Evolutionary conservation across 2,113 vertebrate species (phyloP).

Genomic region (Takifugu bimaculatus): DNA sequence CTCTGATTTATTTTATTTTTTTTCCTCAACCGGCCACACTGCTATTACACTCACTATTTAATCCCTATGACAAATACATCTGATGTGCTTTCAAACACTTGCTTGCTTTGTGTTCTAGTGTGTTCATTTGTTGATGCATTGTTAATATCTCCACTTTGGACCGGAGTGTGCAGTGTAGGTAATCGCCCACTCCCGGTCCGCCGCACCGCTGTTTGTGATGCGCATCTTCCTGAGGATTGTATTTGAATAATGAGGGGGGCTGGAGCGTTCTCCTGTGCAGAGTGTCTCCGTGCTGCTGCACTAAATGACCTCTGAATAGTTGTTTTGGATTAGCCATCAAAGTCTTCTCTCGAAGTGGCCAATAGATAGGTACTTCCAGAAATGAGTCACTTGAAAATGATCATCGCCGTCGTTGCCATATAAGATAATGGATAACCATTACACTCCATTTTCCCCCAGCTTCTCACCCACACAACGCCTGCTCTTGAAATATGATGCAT

Average conservation of each 20-base stretch:
- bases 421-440: conserved; percentile 79
- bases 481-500: conserved; percentile 79
- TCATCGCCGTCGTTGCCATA: conserved; percentile 65
- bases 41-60: conserved; percentile 47
- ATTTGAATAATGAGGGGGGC: conserved; percentile 74
- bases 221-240: conserved; percentile 57
- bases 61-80: conserved; percentile 51
- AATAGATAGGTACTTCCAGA: conserved; percentile 73
- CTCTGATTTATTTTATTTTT: not conserved
- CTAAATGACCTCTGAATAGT: conserved; percentile 71
- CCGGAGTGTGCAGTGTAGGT: conserved; percentile 39
- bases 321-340: conserved; percentile 76
- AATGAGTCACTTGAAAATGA: conserved; percentile 79
- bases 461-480: conserved; percentile 69
- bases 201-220: conserved; percentile 44
- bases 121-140: conserved; percentile 53
- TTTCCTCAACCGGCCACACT: conserved; percentile 21
- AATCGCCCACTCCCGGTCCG: conserved; percentile 53
- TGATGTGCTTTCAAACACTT: conserved; percentile 41
- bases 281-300: conserved; percentile 50
- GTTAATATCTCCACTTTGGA: conserved; percentile 53
- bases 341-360: conserved; percentile 71
- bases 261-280: conserved; percentile 60
- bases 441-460: conserved; percentile 70
- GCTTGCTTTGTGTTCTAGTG: conserved; percentile 31